phyloP scores from a whole-genome alignment of 23 tunicate genomes.

The Aplidium turbinatum region DNA sequence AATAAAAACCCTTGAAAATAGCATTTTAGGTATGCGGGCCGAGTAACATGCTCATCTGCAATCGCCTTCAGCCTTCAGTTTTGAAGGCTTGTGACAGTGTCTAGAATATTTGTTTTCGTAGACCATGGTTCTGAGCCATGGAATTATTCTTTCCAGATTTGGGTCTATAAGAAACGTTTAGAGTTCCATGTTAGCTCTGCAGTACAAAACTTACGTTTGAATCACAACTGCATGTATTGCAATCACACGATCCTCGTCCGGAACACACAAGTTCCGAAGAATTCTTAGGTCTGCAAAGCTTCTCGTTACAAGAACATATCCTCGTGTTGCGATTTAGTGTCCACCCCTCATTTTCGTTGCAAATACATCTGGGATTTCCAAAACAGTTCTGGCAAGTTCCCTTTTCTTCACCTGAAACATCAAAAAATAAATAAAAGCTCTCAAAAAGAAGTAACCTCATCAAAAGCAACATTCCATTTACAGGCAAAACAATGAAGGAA shows the following conservation, averaged over 20 bases:
- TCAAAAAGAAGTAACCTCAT: too few relatives aligned
- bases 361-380: constrained; percentile 32
- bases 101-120: too few relatives aligned
- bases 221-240: constrained; percentile 61
- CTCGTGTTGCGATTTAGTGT: constrained; percentile 3
- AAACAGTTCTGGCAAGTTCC: constrained; percentile 71
- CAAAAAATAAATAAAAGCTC: too few relatives aligned
- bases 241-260: constrained; percentile 53
- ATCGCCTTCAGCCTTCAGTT: too few relatives aligned
- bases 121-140: too few relatives aligned
- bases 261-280: constrained; percentile 20
- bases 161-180: constrained; percentile 4
- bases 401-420: constrained; percentile 31
- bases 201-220: constrained; percentile 2
- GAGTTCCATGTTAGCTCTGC: not conserved
- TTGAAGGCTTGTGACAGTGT: too few relatives aligned
- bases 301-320: constrained; percentile 51
- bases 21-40: too few relatives aligned
- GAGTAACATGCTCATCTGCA: too few relatives aligned
- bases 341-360: constrained; percentile 43
- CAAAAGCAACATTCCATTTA: too few relatives aligned
- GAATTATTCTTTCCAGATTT: too few relatives aligned
- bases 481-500: too few relatives aligned
- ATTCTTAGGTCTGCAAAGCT: constrained; percentile 26
- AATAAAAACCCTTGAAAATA: too few relatives aligned